Evolutionary conservation across 1,140 invertebrate genomes (phyloP).

Genomic region (Musca domestica): DNA sequence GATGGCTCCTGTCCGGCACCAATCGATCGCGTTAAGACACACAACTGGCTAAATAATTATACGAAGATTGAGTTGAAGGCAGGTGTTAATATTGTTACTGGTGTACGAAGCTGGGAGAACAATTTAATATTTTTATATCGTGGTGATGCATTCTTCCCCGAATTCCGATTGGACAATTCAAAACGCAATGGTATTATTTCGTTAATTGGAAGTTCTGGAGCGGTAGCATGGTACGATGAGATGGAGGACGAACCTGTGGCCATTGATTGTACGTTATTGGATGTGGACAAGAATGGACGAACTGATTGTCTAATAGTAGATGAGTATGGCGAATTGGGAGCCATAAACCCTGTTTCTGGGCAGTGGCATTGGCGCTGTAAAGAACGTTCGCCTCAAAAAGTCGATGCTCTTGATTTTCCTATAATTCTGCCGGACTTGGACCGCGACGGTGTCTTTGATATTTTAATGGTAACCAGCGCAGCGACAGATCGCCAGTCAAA

Average conservation of each 20-base stretch:
- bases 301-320: slow-evolving; percentile 72
- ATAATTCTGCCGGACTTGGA: slow-evolving; percentile 70
- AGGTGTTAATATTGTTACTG: slow-evolving; percentile 66
- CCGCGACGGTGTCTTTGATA: slow-evolving; percentile 66
- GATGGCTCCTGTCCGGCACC: slow-evolving; percentile 61
- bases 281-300: slow-evolving; percentile 67
- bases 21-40: slow-evolving; percentile 57
- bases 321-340: slow-evolving; percentile 65
- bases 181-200: slow-evolving; percentile 60
- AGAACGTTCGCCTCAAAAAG: slow-evolving; percentile 55
- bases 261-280: slow-evolving; percentile 69
- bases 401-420: slow-evolving; percentile 64
- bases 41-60: slow-evolving; percentile 70
- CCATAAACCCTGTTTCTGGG: slow-evolving; percentile 68
- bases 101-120: slow-evolving; percentile 59
- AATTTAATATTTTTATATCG: slow-evolving; percentile 71
- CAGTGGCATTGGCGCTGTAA: slow-evolving; percentile 61
- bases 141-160: slow-evolving; percentile 62
- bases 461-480: slow-evolving; percentile 60
- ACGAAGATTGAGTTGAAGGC: slow-evolving; percentile 71
- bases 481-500: slow-evolving; percentile 38
- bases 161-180: slow-evolving; percentile 54
- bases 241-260: slow-evolving; percentile 64
- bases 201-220: slow-evolving; percentile 63
- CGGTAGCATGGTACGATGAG: slow-evolving; percentile 65